Percentiles rank a stretch among this genome's conserved stretches.
These are phyloP conservation scores for Isurus oxyrinchus DNA, from an alignment of 2,113 vertebrate species.

Conservation along the genomic window DNA sequence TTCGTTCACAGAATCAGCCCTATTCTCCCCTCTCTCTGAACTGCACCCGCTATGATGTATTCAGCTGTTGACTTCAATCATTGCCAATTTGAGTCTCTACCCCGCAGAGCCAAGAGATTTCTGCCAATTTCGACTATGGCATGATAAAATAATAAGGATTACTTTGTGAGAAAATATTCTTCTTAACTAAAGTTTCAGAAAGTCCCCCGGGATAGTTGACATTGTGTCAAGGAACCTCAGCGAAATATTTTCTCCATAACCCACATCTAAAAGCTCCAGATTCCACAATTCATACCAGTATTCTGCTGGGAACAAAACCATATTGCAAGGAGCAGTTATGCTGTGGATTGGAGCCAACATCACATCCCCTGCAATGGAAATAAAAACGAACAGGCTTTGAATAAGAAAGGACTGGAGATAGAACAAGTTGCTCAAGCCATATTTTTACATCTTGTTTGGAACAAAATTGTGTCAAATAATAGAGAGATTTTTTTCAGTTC, in stretches of 20 bases:
- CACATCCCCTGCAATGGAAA: neutral
- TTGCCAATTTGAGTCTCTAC: neutral
- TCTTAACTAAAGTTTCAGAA: slow-evolving; percentile 1
- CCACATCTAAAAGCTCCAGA: slow-evolving; percentile 10
- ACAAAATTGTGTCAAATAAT: neutral
- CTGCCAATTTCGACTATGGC: neutral
- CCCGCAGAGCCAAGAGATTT: neutral
- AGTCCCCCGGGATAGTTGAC: neutral
- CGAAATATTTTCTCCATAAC: neutral
- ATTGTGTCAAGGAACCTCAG: neutral
- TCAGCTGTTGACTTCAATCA: slow-evolving; percentile 21
- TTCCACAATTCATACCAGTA: slow-evolving; percentile 1
- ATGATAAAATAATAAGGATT: neutral
- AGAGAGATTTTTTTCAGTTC: neutral
- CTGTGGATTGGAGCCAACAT: neutral
- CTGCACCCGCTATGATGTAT: neutral
- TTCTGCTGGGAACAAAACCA: neutral
- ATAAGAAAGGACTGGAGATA: neutral
- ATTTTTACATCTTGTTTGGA: neutral
- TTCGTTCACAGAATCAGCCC: neutral
- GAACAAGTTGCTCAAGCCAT: neutral
- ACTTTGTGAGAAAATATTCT: slow-evolving; percentile 22
- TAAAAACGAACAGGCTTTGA: neutral
- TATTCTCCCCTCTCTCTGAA: neutral
- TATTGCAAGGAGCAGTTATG: neutral